These are phyloP conservation scores for Pteronotus mesoamericanus DNA, from an alignment of 2,797 vertebrate genomes.

Conservation along the genomic window DNA sequence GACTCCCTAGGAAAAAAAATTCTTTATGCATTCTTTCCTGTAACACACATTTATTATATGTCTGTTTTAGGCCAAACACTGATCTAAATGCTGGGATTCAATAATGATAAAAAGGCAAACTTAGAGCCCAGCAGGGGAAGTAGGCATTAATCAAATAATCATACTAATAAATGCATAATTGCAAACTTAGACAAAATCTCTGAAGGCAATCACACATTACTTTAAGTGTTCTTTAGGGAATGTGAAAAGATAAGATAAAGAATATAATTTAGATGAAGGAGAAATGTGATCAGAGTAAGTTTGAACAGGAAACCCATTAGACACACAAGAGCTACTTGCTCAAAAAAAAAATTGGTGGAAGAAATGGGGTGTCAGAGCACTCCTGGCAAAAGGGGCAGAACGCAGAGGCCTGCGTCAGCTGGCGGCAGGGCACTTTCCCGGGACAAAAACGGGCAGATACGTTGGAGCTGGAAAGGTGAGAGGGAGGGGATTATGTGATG, in stretches of 20 bases:
- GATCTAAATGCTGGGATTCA: not conserved
- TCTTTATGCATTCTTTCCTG: not conserved
- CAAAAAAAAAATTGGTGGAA: not conserved
- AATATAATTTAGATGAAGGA: not conserved
- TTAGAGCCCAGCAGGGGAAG: not conserved
- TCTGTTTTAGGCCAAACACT: not conserved
- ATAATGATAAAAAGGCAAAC: not conserved
- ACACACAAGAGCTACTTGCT: not conserved
- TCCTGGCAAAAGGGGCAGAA: not conserved
- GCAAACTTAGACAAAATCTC: not conserved
- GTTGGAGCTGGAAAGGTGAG: not conserved
- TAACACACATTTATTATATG: not conserved
- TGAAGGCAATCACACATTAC: not conserved
- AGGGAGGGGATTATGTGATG: not conserved
- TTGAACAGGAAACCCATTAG: not conserved
- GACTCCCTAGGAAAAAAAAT: not conserved
- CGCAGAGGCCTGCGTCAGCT: not conserved
- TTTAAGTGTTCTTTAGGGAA: not conserved
- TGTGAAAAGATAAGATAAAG: not conserved
- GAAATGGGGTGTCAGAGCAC: not conserved
- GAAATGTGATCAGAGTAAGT: not conserved
- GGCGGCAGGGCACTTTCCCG: not conserved
- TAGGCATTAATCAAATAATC: constrained; percentile 33
- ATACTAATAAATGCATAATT: constrained; percentile 6
- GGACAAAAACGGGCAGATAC: not conserved